A percentile compares a stretch with the other conserved stretches of the same genome.
phyloP scores from a whole-genome alignment of 2,797 vertebrate genomes.

The Channallabes apus region DNA sequence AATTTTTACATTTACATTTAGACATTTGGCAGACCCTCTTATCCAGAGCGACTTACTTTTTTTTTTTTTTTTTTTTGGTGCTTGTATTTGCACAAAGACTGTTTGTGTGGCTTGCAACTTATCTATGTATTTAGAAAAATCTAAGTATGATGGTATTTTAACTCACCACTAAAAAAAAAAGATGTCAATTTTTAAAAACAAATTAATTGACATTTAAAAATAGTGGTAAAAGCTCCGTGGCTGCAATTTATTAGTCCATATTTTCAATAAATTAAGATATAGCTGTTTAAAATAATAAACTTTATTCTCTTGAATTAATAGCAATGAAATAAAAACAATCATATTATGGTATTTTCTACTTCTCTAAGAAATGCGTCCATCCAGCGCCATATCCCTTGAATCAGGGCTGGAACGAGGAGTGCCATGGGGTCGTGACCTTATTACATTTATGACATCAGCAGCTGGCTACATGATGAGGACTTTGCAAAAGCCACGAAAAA shows the following conservation, averaged over 20 bases:
- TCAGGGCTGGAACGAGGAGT: constrained; percentile 69
- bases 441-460: constrained; percentile 84
- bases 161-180: background rate
- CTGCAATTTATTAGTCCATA: background rate
- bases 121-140: background rate
- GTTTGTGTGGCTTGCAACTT: background rate
- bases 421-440: constrained; percentile 80
- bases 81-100: background rate
- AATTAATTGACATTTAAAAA: background rate
- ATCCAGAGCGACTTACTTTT: too few species aligned
- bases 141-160: background rate
- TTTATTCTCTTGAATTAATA: background rate
- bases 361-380: constrained; percentile 67
- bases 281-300: background rate
- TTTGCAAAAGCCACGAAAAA: constrained; percentile 78
- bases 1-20: too few species aligned
- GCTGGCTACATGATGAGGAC: constrained; percentile 83
- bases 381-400: constrained; percentile 67
- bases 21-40: too few species aligned
- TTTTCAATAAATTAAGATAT: background rate
- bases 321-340: background rate
- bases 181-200: background rate
- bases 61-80: too few species aligned
- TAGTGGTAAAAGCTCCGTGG: background rate
- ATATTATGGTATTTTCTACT: background rate